phyloP scores from a whole-genome alignment of 1,140 invertebrate species.

The Zaprionus camerounensis region DNA sequence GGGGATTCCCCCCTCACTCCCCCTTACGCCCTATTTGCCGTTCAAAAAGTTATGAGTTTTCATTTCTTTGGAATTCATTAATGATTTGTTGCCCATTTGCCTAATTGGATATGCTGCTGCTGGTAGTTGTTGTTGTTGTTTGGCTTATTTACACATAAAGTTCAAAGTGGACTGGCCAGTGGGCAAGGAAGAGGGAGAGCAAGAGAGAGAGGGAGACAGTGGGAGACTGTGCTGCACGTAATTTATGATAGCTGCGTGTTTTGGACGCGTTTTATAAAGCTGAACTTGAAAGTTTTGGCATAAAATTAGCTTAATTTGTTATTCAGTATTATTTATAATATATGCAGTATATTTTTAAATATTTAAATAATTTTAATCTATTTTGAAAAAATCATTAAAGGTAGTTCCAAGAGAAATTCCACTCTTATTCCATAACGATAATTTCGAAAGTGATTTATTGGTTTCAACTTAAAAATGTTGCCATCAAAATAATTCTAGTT shows the following conservation, averaged over 20 bases:
- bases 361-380: too few species aligned
- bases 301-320: background rate
- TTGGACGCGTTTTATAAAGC: background rate
- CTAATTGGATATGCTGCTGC: conserved; percentile 53
- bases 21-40: background rate
- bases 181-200: background rate
- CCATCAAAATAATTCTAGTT: too few species aligned
- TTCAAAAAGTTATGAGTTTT: conserved; percentile 47
- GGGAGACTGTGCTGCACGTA: background rate
- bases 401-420: too few species aligned
- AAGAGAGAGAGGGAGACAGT: background rate
- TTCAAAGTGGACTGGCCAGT: background rate
- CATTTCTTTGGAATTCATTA: conserved; percentile 53
- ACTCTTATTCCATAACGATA: too few species aligned
- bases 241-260: background rate
- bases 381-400: too few species aligned
- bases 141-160: background rate
- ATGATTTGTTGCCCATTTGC: conserved; percentile 63
- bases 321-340: background rate
- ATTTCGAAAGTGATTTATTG: too few species aligned
- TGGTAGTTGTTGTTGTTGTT: conserved; percentile 8
- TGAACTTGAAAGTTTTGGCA: background rate
- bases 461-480: too few species aligned
- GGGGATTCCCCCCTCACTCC: conserved; percentile 13
- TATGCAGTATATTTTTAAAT: too few species aligned